phyloP scores from a whole-genome alignment of 2,797 vertebrate species.

The Echiichthys vipera region DNA sequence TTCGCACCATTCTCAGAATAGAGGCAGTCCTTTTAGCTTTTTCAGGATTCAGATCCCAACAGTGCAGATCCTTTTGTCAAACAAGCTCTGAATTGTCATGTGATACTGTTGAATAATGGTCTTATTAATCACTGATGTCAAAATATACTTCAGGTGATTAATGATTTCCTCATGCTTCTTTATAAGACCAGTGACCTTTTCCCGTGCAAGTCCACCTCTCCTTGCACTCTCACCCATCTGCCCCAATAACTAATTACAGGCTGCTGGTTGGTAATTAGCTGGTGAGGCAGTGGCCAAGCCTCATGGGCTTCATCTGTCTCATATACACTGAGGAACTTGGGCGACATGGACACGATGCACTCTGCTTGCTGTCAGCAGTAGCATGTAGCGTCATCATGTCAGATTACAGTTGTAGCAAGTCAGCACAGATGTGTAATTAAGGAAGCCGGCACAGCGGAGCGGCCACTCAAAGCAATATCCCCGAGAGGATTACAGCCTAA shows the following conservation, averaged over 20 bases:
- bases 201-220: slow-evolving; percentile 12
- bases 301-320: slow-evolving; percentile 45
- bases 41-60: slow-evolving; percentile 11
- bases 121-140: not conserved
- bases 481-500: slow-evolving; percentile 73
- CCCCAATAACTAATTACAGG: slow-evolving; percentile 60
- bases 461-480: slow-evolving; percentile 72
- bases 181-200: slow-evolving; percentile 39
- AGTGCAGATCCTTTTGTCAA: slow-evolving; percentile 1
- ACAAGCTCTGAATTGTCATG: not conserved
- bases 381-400: slow-evolving; percentile 68
- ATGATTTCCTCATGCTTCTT: slow-evolving; percentile 17
- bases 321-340: slow-evolving; percentile 27
- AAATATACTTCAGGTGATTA: not conserved
- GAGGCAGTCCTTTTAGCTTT: slow-evolving; percentile 32
- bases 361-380: slow-evolving; percentile 50
- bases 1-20: slow-evolving; percentile 45
- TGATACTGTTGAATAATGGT: not conserved
- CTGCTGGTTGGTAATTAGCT: slow-evolving; percentile 64
- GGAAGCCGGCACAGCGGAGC: slow-evolving; percentile 63
- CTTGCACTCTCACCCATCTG: slow-evolving; percentile 33
- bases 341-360: not conserved
- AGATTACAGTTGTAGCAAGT: slow-evolving; percentile 75
- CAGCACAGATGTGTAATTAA: slow-evolving; percentile 81
- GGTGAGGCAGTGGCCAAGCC: slow-evolving; percentile 32